phyloP scores from a whole-genome alignment of 2,113 vertebrate species.

The Dicerorhinus sumatrensis region DNA sequence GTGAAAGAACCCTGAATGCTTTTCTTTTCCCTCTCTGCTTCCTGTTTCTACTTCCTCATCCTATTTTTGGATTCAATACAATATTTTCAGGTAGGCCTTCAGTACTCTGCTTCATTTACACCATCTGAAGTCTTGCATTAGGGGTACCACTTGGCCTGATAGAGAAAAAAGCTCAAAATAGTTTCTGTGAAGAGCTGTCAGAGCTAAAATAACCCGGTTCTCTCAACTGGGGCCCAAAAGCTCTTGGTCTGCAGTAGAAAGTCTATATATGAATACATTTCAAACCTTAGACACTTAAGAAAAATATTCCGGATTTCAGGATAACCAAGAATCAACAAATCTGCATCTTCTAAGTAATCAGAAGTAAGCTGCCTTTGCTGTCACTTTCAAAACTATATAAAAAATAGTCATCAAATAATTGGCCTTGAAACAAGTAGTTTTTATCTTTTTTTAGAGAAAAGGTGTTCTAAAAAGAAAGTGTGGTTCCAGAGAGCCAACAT shows the following conservation, averaged over 20 bases:
- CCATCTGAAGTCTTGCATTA: background rate
- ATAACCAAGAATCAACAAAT: slow-evolving; percentile 15
- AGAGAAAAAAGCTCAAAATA: slow-evolving; percentile 26
- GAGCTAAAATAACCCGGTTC: background rate
- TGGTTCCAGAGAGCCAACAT: background rate
- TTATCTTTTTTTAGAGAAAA: background rate
- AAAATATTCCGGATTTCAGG: slow-evolving; percentile 43
- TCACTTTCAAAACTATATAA: slow-evolving; percentile 37
- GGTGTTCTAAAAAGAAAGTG: slow-evolving; percentile 18
- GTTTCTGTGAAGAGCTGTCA: background rate
- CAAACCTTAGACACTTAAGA: slow-evolving; percentile 29
- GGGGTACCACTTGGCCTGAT: background rate
- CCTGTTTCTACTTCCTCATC: background rate
- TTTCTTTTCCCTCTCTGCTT: background rate
- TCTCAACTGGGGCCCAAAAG: background rate
- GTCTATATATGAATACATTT: background rate
- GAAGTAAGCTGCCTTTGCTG: background rate
- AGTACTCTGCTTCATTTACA: background rate
- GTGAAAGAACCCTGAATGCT: background rate
- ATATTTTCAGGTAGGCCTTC: background rate
- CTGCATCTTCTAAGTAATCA: background rate
- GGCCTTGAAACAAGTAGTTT: background rate
- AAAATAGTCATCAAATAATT: background rate
- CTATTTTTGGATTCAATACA: background rate
- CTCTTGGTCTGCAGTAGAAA: background rate